Evolutionary conservation across 2,113 vertebrate species (phyloP).

Genomic region (Neodontobutis hainanensis): DNA sequence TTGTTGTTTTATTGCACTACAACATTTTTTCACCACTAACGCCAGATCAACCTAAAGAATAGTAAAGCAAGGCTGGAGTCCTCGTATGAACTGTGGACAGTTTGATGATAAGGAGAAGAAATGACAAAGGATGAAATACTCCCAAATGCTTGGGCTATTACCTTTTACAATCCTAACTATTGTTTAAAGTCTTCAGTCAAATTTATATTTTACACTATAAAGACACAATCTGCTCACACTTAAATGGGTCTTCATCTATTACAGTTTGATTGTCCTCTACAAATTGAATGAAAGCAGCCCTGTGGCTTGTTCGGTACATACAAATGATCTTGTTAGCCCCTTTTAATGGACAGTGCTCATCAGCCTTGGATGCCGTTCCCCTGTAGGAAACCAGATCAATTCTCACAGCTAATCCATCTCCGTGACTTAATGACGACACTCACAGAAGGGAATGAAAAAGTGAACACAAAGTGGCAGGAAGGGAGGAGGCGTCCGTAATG

Average conservation of each 20-base stretch:
- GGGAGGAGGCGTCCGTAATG: constrained; percentile 1
- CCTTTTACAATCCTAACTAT: constrained; percentile 30
- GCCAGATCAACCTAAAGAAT: constrained; percentile 29
- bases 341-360: constrained; percentile 59
- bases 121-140: constrained; percentile 1
- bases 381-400: constrained; percentile 52
- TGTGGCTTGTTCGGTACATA: constrained; percentile 35
- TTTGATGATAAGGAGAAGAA: constrained; percentile 6
- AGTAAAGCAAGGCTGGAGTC: constrained; percentile 36
- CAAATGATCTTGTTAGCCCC: constrained; percentile 52
- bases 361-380: constrained; percentile 37
- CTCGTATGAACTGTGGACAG: background rate
- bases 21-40: constrained; percentile 16
- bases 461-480: constrained; percentile 24
- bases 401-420: constrained; percentile 54
- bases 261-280: constrained; percentile 53
- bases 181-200: constrained; percentile 28
- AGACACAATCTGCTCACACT: constrained; percentile 36
- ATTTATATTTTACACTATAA: constrained; percentile 46
- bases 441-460: constrained; percentile 19
- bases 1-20: constrained; percentile 41
- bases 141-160: background rate
- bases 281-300: constrained; percentile 38
- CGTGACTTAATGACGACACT: constrained; percentile 37
- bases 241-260: constrained; percentile 44